A percentile compares a stretch with the other conserved stretches of the same genome.
phyloP scores from a whole-genome alignment of 2,888 invertebrate genomes.

The Polia nebulosa region DNA sequence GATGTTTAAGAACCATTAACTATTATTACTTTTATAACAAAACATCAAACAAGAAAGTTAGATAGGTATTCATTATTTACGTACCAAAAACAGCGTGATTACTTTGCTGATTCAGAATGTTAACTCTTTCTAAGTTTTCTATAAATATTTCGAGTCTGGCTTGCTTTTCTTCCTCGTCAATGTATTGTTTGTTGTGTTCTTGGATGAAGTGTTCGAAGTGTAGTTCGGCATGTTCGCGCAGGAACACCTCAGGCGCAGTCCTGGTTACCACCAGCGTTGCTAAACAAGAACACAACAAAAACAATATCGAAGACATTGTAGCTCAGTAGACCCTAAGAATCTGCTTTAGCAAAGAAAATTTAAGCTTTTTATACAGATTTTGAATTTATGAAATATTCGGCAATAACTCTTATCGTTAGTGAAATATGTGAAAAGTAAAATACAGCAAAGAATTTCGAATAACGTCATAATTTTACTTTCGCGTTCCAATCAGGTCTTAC shows the following conservation, averaged over 20 bases:
- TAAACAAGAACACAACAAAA: slow-evolving; percentile 15
- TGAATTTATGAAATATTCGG: neutral
- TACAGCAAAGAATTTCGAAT: neutral
- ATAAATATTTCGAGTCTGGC: slow-evolving; percentile 43
- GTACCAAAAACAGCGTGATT: slow-evolving; percentile 41
- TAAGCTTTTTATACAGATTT: slow-evolving; percentile 15
- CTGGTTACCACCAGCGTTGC: neutral
- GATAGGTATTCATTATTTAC: neutral
- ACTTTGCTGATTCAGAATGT: slow-evolving; percentile 21
- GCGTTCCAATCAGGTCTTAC: neutral
- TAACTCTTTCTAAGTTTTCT: slow-evolving; percentile 28
- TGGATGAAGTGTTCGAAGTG: slow-evolving; percentile 43
- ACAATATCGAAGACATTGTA: slow-evolving; percentile 26
- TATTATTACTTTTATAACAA: neutral
- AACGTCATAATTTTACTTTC: neutral
- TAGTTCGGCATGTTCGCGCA: slow-evolving; percentile 10
- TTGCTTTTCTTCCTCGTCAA: slow-evolving; percentile 29
- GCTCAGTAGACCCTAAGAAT: neutral
- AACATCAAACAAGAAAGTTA: neutral
- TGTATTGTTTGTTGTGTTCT: slow-evolving; percentile 34
- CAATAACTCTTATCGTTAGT: neutral
- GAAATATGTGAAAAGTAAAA: slow-evolving; percentile 3
- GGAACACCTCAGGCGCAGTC: neutral
- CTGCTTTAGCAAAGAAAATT: neutral
- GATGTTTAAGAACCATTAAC: neutral